These are phyloP conservation scores for Pterocles burchelli DNA, from an alignment of 2,113 vertebrate species.

Conservation along the genomic window DNA sequence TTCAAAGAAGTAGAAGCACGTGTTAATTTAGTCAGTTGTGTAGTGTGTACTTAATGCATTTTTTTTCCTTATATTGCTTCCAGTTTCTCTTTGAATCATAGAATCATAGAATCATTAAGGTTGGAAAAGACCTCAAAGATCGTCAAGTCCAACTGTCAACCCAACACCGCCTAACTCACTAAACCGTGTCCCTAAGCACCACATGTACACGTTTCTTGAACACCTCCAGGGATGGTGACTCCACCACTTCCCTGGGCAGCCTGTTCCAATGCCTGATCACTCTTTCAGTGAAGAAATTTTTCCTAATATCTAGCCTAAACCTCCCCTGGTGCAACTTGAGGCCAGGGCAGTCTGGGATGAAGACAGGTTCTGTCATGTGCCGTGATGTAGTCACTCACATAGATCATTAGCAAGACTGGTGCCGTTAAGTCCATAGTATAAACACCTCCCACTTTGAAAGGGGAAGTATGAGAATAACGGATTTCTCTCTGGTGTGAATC, in stretches of 20 bases:
- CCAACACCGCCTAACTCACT: no score
- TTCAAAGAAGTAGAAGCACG: neutral
- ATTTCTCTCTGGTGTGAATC: neutral
- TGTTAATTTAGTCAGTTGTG: neutral
- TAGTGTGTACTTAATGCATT: neutral
- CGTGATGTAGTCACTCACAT: neutral
- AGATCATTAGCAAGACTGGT: neutral
- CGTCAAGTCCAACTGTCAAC: no score
- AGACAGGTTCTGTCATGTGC: neutral
- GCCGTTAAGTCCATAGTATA: neutral
- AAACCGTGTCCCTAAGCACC: no score
- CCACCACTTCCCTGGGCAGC: no score
- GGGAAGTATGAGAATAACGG: neutral
- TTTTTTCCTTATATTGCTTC: neutral
- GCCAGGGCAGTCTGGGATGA: neutral
- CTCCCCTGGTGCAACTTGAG: no score
- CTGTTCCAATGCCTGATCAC: no score
- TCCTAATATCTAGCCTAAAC: no score
- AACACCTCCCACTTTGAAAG: neutral
- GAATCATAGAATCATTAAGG: no score
- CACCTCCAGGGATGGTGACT: no score
- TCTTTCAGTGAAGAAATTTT: no score
- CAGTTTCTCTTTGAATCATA: neutral
- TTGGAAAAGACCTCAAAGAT: no score
- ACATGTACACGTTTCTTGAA: no score